Base-by-base conservation (phyloP, 64 coral and sea anemone genomes). In the Montipora cactus region DNA sequence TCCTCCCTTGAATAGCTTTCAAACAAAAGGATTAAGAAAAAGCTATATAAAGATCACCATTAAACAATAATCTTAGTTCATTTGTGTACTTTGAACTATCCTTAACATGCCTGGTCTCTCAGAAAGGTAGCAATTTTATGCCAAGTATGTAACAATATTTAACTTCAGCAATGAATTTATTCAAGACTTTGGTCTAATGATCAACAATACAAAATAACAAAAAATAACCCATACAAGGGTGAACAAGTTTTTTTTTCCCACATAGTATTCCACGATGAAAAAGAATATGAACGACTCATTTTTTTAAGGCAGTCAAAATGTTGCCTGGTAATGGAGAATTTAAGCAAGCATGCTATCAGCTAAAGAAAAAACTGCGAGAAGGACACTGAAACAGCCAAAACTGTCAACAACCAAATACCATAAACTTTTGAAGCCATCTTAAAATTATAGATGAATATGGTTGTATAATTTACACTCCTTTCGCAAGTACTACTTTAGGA, bases 171-270 rank as follows among this genome's bases (percentile, higher is more conserved):
- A 23, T 86, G 16, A 20, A 72, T 71, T 37, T 37, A 37, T 37
- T 49, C 70, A 52, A 46, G 5, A 59, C 47, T 86, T 82, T 86
- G 45, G 49, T 66, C 71, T 72, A 50, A 19, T 71, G 82, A 86
- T 86, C 82, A 86, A 86, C 46, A 49, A 84, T 86, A 86, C 44
- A 86, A 86, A 86, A 86, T 86, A 86, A 86, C 10, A 21, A 84
- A 86, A 86, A 86, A 68, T 68, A 84, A 71, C 71, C 62, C 71
- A 72, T 72, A 72, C 8, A 23, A 22, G 66, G 82, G 62, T 37
- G 21, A 49, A 7, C 66, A 57, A 8, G 11, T 57, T 70, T 50
- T 57, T 70, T 12, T 44, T 50, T 6, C 47, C 55, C 58, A 21
- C 13, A 20, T 59, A 10, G 57, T 22, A 82, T 13, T 82, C 25